Percentiles rank a stretch among this genome's conserved stretches.
These are phyloP conservation scores for Eueremaeus valkanovi DNA, from an alignment of 2,888 invertebrate species.

Conservation along the genomic window DNA sequence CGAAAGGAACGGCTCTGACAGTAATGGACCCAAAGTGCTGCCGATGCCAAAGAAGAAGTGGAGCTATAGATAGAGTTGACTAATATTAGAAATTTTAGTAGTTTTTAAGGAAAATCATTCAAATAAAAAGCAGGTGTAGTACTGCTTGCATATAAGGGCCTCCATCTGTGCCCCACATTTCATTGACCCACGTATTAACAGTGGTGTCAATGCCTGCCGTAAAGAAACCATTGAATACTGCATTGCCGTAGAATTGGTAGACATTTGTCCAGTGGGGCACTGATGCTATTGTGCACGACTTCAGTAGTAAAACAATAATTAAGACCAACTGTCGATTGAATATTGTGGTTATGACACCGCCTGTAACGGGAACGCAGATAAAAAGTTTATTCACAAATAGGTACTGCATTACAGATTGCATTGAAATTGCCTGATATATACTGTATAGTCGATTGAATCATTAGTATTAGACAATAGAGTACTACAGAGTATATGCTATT, in stretches of 20 bases:
- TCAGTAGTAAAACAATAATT: conserved; percentile 36
- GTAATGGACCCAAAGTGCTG: conserved; percentile 26
- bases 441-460: no score
- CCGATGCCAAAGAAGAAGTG: conserved; percentile 41
- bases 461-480: no score
- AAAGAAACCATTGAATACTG: conserved; percentile 39
- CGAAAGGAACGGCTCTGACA: conserved; percentile 37
- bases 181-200: conserved; percentile 39
- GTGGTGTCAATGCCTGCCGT: conserved; percentile 36
- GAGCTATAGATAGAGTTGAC: no score
- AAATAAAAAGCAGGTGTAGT: no score
- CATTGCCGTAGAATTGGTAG: conserved; percentile 37
- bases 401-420: no score
- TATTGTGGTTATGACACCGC: conserved; percentile 33
- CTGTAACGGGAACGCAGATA: conserved; percentile 16
- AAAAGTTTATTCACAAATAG: no score
- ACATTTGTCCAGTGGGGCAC: conserved; percentile 38
- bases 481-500: no score
- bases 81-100: no score
- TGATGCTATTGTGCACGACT: conserved; percentile 28
- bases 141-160: conserved; percentile 41
- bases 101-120: no score
- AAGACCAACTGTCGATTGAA: conserved; percentile 38
- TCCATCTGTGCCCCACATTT: conserved; percentile 35
- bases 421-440: no score